These are phyloP conservation scores for Rhabdomys dilectus DNA, from an alignment of 2,113 vertebrate species.

Conservation along the genomic window DNA sequence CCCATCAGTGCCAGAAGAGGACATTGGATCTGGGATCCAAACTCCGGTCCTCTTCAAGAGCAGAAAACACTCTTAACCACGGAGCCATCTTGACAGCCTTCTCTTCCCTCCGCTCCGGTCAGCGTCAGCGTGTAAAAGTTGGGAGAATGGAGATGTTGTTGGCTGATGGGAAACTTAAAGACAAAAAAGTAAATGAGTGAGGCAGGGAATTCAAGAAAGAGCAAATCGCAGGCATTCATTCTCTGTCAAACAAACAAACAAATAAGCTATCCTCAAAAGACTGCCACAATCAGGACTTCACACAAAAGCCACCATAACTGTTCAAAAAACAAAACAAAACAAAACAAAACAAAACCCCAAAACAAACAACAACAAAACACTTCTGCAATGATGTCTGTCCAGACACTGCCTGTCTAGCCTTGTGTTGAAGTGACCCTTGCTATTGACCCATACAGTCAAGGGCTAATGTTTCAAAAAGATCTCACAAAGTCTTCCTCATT, in stretches of 20 bases:
- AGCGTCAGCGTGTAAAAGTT: neutral
- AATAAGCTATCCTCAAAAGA: neutral
- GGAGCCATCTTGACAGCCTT: neutral
- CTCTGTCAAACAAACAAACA: neutral
- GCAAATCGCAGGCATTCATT: neutral
- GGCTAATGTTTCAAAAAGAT: too few species aligned
- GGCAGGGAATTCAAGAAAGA: neutral
- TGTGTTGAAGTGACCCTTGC: neutral
- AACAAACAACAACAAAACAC: too few species aligned
- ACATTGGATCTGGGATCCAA: neutral
- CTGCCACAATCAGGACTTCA: neutral
- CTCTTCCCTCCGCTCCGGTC: neutral
- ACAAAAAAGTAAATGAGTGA: neutral
- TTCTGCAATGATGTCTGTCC: neutral
- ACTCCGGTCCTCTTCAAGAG: neutral
- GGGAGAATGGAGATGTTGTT: neutral
- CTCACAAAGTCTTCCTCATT: neutral
- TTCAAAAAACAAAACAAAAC: too few species aligned
- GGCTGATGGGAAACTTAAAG: neutral
- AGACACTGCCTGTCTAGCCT: neutral
- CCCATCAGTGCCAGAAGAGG: neutral
- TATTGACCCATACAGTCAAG: neutral
- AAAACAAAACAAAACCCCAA: too few species aligned
- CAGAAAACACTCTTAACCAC: neutral
- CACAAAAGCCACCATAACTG: neutral